Base-by-base conservation (phyloP, 2,888 invertebrate genomes). In the Drosophila kuntzei region DNA sequence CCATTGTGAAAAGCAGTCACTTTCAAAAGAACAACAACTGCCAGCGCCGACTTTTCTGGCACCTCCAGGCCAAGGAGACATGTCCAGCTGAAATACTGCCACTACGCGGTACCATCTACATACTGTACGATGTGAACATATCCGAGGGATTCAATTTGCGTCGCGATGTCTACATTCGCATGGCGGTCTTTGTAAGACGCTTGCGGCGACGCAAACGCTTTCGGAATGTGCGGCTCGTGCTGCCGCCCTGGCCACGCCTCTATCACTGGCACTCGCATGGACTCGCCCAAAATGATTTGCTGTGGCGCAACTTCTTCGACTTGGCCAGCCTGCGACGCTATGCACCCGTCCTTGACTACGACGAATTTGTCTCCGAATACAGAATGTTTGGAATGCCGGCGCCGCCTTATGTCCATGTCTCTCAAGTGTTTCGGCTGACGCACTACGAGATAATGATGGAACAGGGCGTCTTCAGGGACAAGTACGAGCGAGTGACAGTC, bases 91-190 rank as follows among this genome's bases (percentile, higher is more conserved):
- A 51, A 0, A 66, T 89, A 20, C 41, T 65, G 9, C 50, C 65
- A 1, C 50, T 87, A 25, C 76, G 76, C 0, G 90, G 90, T 46
- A 68, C 83, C 8, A 76, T 91, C 43, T 97, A 95, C 88, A 92
- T 99, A 58, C 94, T 99, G 50, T 99, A 98, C 92, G 98, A 98
- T 90, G 96, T 99, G 0, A 99, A 99, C 93, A 96, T 95, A 2
- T 96, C 97, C 0, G 99, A 99, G 93, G 99, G 99, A 0, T 99
- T 99, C 90, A 99, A 99, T 93, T 94, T 99, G 70, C 94, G 98
- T 14, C 94, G 99, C 34, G 99, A 99, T 93, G 99, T 99, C 2
- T 99, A 98, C 89, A 95, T 99, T 94, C 94, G 99, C 79, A 94
- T 98, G 85, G 98, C 98, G 1, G 95, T 96, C 47, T 95, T 98